Evolutionary conservation across 2,113 vertebrate species (phyloP).

Genomic region (Synodontis membranacea): DNA sequence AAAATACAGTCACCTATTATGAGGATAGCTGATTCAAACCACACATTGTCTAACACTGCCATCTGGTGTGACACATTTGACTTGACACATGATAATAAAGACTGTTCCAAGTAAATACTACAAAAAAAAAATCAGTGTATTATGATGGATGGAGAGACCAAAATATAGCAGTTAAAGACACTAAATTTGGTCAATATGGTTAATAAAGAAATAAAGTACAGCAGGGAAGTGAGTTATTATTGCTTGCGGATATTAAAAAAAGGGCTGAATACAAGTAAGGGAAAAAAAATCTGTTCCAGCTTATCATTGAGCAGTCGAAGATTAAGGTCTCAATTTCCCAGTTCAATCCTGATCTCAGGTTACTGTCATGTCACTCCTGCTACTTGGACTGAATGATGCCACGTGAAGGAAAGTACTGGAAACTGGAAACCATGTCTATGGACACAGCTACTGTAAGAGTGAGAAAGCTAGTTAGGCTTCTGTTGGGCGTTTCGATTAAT

Average conservation of each 20-base stretch:
- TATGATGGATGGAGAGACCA: not conserved
- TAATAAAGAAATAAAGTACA: not conserved
- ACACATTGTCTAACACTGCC: conserved; percentile 59
- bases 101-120: not conserved
- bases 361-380: not conserved
- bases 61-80: conserved; percentile 60
- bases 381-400: not conserved
- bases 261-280: not conserved
- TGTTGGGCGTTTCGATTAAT: not conserved
- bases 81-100: not conserved
- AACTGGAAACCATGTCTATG: not conserved
- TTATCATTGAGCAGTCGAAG: not conserved
- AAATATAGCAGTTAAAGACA: not conserved
- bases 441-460: not conserved
- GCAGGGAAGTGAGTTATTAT: not conserved
- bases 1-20: not conserved
- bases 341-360: not conserved
- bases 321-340: not conserved
- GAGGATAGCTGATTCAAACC: not conserved
- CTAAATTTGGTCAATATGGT: not conserved
- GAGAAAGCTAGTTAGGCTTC: not conserved
- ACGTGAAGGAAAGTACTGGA: not conserved
- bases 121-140: not conserved
- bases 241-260: not conserved
- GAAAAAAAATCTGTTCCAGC: not conserved